Evolutionary conservation across 2,113 vertebrate species (phyloP).

Genomic region (Camelus bactrianus): DNA sequence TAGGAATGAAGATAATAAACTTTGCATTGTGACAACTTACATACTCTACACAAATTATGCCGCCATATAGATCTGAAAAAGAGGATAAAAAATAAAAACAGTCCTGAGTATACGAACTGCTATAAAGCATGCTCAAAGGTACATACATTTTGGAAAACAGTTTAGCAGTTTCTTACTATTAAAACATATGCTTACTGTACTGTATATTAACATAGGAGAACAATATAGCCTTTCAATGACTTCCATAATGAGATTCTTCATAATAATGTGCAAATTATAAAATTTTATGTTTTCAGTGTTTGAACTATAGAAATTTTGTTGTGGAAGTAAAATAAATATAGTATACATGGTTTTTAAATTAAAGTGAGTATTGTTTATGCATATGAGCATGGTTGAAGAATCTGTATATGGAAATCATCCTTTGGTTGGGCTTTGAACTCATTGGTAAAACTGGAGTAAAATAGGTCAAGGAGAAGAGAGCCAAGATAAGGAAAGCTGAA

Average conservation of each 20-base stretch:
- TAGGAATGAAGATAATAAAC: neutral
- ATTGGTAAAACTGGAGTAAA: neutral
- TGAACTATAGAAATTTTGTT: neutral
- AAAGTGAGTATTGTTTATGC: neutral
- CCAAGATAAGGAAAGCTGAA: neutral
- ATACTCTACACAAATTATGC: neutral
- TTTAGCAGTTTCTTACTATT: neutral
- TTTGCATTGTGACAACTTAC: neutral
- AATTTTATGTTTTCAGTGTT: neutral
- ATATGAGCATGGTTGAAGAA: neutral
- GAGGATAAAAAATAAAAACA: neutral
- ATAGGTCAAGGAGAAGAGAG: neutral
- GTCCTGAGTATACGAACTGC: neutral
- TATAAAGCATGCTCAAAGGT: neutral
- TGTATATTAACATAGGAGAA: neutral
- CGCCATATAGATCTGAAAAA: neutral
- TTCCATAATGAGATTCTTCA: neutral
- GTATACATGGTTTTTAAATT: neutral
- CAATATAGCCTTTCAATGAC: neutral
- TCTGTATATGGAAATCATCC: neutral
- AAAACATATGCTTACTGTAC: neutral
- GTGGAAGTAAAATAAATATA: neutral
- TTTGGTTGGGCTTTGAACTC: neutral
- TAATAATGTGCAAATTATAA: neutral
- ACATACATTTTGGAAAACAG: neutral